Conservation (phyloP, 1,140 invertebrate species). For the Neotoxoptera formosana region DNA sequence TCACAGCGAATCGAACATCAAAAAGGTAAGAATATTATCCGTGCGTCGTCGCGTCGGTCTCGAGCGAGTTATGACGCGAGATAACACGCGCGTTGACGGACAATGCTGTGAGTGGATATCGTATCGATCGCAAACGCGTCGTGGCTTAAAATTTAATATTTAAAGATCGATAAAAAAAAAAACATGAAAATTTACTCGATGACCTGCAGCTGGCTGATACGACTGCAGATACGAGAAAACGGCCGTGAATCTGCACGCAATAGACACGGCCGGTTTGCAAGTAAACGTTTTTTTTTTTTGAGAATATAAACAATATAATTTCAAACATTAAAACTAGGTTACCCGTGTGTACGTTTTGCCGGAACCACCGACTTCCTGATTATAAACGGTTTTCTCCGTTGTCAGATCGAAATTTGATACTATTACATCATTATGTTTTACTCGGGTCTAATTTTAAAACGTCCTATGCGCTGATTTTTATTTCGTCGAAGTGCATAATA, state of each 20-base stretch:
- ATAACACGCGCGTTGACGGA: too few relatives aligned
- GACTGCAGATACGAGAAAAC: background rate
- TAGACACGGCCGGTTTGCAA: background rate
- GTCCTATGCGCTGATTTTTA: too few relatives aligned
- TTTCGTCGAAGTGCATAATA: too few relatives aligned
- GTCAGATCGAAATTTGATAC: background rate
- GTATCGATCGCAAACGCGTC: background rate
- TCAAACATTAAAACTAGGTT: background rate
- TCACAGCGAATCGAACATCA: too few relatives aligned
- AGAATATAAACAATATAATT: background rate
- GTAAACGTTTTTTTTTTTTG: too few relatives aligned
- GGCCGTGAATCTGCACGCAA: background rate
- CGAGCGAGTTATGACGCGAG: too few relatives aligned
- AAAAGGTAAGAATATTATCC: too few relatives aligned
- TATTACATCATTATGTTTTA: background rate
- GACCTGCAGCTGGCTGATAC: too few relatives aligned
- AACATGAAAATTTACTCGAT: too few relatives aligned
- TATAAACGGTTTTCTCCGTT: background rate
- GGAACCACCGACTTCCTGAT: background rate
- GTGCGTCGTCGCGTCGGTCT: too few relatives aligned
- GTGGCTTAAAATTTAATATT: background rate
- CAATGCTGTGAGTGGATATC: too few relatives aligned
- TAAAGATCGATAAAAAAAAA: too few relatives aligned
- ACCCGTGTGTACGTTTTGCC: background rate
- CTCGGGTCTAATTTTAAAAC: background rate